Evolutionary conservation across 2,888 invertebrate species (phyloP).

Genomic region (Eupeodes luniger): DNA sequence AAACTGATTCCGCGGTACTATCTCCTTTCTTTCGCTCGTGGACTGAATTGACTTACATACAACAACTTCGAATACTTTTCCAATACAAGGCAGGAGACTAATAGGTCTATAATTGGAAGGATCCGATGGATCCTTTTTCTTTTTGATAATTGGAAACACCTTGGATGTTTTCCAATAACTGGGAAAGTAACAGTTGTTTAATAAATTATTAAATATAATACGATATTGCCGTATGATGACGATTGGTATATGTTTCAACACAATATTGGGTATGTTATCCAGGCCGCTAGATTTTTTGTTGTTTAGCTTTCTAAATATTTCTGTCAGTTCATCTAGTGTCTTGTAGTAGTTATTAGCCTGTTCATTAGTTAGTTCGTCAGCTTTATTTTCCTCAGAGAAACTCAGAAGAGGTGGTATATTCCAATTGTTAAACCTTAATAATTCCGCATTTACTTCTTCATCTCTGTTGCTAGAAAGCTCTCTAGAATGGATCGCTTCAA

Average conservation of each 20-base stretch:
- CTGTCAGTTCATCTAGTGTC: no score
- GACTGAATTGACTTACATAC: not conserved
- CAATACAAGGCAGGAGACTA: not conserved
- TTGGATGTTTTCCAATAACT: not conserved
- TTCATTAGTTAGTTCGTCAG: not conserved
- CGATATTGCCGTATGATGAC: not conserved
- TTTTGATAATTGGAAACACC: not conserved
- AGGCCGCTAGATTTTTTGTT: not conserved
- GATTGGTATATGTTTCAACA: not conserved
- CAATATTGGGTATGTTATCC: not conserved
- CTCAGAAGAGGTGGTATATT: not conserved
- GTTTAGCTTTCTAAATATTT: not conserved
- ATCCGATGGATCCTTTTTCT: conserved; percentile 2
- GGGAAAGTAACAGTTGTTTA: not conserved
- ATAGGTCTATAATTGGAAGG: conserved; percentile 5
- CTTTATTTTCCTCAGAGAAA: not conserved
- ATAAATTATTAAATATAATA: not conserved
- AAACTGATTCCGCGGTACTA: not conserved
- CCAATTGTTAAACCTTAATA: not conserved
- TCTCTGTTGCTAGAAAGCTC: not conserved
- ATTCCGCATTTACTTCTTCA: not conserved
- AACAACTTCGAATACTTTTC: not conserved
- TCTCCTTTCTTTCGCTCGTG: not conserved
- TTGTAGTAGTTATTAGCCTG: no score
- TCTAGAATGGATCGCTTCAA: not conserved